Evolutionary conservation across 2,113 vertebrate genomes (phyloP), one percentile per base, ranked within the genome.

Genomic region (Lipophrys pholis): DNA sequence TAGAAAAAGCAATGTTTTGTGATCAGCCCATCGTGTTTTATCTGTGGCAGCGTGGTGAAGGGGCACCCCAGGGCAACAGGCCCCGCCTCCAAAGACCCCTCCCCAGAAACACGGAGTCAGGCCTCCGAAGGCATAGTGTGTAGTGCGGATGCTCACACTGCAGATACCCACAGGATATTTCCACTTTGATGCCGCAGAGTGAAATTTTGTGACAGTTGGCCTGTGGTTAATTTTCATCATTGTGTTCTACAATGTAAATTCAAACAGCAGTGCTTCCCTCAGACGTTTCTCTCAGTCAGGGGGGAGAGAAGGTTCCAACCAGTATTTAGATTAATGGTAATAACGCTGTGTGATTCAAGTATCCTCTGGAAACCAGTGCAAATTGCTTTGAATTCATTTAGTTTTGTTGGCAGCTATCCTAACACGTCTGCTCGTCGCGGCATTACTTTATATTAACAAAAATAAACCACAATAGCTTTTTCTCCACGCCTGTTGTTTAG

Each of bases 21-120:
- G 83, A 86, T 88, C 83, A 82, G 69, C 74, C 58, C 64, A 62
- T 39, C 40, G 49, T 78, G 63, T 81, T 89, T 84, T 78, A 82
- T 84, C 67, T 41, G 50, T 11, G 58, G 59, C 49, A 53, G 30
- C 7, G 41, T 36, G 51, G 59, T 51, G 40, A 50, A 6, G 59
- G 64, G 74, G 57, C 42, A 49, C 71, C 87, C 81, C 70, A 16
- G 62, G 82, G 85, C 73, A 10, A 55, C 12, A 36, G 62, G 30
- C 83, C 53, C 68, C 35, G 7, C 50, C 69, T 62, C 14, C 7
- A 30, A 51, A 64, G n/a, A 40, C 56, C 61, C 48, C 45, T 6
- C 62, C 43, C 56, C 50, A 45, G 54, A 71, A 66, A 59, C 54
- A 59, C 45, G 70, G 48, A 80, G 45, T 41, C 0, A 12, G 50